Base-by-base conservation (phyloP, 2,888 invertebrate species). In the Anagyrus pseudococci region DNA sequence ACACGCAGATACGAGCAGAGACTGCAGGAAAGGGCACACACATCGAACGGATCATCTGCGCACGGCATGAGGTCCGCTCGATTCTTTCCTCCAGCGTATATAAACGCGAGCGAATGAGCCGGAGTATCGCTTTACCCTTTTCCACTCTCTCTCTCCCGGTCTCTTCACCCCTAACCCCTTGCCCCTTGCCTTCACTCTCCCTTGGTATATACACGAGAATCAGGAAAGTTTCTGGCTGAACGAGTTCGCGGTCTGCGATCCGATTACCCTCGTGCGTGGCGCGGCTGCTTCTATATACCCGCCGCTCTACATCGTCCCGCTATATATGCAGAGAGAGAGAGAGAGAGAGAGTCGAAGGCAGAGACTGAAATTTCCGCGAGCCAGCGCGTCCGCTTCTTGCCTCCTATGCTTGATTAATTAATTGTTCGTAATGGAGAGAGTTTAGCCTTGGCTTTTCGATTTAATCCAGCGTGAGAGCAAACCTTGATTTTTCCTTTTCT, bases 61-160 rank as follows among this genome's bases (percentile, higher is more conserved):
- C 33, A 8, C 33, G 8, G 33, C 3, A 37, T 37, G 15, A 37
- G 33, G 33, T 37, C 15, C 15, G 33, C 33, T 37, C 10, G 15
- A 13, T 37, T 37, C 15, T 37, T 37, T 37, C 33, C 33, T 37
- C 33, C 33, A n/a, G n/a, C n/a, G 33, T 37, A 4, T 13, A 37
- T 37, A 8, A n/a, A n/a, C n/a, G n/a, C n/a, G n/a, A 37, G 57
- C 62, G 62, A 66, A 61, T 58, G 60, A 64, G 58, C 20, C 48
- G 43, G 54, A 55, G 65, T 69, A 68, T 71, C 67, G 62, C 61
- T 71, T 71, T 70, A 70, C 69, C 52, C 63, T 23, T 10, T 50
- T 4, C 20, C 4, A 17, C 22, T 37, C 10, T 1, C 33, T 20
- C 22, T n/a, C 40, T 48, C 2, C 33, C 43, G 22, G 41, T 13